phyloP scores from a whole-genome alignment of 2,888 invertebrate genomes.

The Petrophora chlorosata region DNA sequence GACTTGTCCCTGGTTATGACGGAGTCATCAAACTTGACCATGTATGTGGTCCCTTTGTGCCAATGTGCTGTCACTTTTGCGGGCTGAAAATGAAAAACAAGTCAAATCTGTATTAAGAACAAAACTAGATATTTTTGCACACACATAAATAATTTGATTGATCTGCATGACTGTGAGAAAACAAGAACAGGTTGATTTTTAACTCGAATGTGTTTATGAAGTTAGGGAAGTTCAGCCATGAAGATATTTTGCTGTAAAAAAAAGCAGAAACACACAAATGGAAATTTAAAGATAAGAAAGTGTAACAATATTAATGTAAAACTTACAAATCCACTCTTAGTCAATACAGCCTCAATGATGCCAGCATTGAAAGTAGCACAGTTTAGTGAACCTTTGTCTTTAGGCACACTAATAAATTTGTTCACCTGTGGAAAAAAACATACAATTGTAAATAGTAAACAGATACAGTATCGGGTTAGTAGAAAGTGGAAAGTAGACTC shows the following conservation, averaged over 20 bases:
- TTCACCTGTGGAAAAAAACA: slow-evolving; percentile 84
- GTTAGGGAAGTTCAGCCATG: too few species aligned
- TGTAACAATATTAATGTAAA: neutral
- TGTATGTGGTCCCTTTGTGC: slow-evolving; percentile 99
- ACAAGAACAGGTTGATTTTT: too few species aligned
- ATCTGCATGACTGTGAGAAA: too few species aligned
- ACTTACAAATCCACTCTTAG: slow-evolving; percentile 98
- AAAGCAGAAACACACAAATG: too few species aligned
- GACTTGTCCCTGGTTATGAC: slow-evolving; percentile 96
- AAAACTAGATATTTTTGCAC: too few species aligned
- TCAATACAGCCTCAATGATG: slow-evolving; percentile 97
- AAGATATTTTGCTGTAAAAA: too few species aligned
- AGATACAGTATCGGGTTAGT: too few species aligned
- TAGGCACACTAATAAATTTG: slow-evolving; percentile 98
- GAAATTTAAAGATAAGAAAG: neutral
- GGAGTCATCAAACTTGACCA: slow-evolving; percentile 98
- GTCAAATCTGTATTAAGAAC: too few species aligned
- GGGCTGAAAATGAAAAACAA: slow-evolving; percentile 86
- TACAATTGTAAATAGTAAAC: neutral
- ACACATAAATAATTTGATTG: too few species aligned
- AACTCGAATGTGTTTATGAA: too few species aligned
- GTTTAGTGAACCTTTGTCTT: slow-evolving; percentile 98
- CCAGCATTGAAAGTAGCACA: slow-evolving; percentile 99
- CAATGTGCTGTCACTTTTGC: slow-evolving; percentile 99
- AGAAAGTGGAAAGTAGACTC: slow-evolving; percentile 32